Base-by-base conservation (phyloP, 2,797 vertebrate species). In the Loriculus beryllinus region DNA sequence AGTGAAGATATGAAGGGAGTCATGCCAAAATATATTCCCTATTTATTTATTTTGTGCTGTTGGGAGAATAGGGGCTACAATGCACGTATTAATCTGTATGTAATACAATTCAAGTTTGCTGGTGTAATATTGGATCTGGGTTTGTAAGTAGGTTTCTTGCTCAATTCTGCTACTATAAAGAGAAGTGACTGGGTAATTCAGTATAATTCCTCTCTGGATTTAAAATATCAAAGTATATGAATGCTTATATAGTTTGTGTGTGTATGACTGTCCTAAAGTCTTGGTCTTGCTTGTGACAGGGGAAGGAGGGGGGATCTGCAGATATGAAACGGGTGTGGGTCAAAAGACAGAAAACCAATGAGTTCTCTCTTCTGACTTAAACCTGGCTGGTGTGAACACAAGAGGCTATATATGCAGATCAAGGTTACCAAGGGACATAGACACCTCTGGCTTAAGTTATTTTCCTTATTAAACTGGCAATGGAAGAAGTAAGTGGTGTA, bases 401-500 rank as follows among this genome's bases (percentile, higher is more conserved):
- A 31, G 49, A 88, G 42, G 20, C 63, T 90, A 3, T 26, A 47
- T 86, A 93, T 94, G 85, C 89, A 96, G 87, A 91, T 86, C 9
- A 25, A 56, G 74, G 91, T 94, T 96, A 92, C 70, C 33, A 70
- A 82, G 85, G 87, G 82, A 91, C 77, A 70, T 14, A 88, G 71
- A 70, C 92, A 93, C 92, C 67, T 94, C 89, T 91, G 92, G 82
- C 87, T 83, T 60, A 78, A 95, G 72, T 77, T 82, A 90, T 96
- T 96, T 95, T 91, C 70, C n/a, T 96, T 97, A 95, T 96, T 96
- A 95, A 94, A 84, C 64, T 90, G 89, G 91, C 89, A 95, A 8
- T 63, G 17, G 67, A 88, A 92, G 56, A 90, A 80, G 35, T 39
- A 82, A 81, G 37, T 1, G 3, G 67, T 64, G 70, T 83, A 93